These are phyloP conservation scores for Lepidochrysops patricia DNA, from an alignment of 2,888 invertebrate genomes.

Conservation along the genomic window DNA sequence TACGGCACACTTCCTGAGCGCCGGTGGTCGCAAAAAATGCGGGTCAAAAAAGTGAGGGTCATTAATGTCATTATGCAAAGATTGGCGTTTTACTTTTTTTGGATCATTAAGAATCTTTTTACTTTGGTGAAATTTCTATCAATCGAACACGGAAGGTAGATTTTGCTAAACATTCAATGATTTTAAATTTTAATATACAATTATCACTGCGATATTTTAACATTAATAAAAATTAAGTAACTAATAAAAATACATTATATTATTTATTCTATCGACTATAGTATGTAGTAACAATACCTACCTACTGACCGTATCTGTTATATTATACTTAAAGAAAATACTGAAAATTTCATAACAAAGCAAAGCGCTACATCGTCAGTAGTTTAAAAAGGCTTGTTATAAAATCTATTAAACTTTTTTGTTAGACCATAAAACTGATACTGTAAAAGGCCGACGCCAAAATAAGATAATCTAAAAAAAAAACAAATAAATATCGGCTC, in stretches of 20 bases:
- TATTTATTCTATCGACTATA: too few species aligned
- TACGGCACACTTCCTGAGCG: constrained; percentile 40
- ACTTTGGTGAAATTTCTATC: too few species aligned
- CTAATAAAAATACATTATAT: too few species aligned
- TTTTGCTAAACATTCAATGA: too few species aligned
- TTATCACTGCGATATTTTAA: too few species aligned
- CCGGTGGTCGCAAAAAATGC: constrained; percentile 52
- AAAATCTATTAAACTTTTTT: background rate
- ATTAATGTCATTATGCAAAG: constrained; percentile 1
- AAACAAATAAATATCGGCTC: constrained; percentile 30
- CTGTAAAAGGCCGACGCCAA: background rate
- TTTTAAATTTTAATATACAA: too few species aligned
- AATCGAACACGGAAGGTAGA: background rate
- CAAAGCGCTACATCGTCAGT: too few species aligned
- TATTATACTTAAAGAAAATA: too few species aligned
- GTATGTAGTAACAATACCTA: too few species aligned
- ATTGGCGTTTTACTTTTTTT: background rate
- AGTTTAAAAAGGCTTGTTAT: background rate
- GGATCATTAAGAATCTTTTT: background rate
- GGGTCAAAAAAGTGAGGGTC: background rate
- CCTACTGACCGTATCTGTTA: too few species aligned
- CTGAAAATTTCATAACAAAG: too few species aligned
- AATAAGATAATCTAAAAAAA: constrained; percentile 18
- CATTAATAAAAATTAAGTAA: too few species aligned
- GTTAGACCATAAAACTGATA: background rate